Evolutionary conservation across 1,140 invertebrate genomes (phyloP), one percentile per base, ranked within the genome.

Genomic region (Plectrocnemia conspersa): DNA sequence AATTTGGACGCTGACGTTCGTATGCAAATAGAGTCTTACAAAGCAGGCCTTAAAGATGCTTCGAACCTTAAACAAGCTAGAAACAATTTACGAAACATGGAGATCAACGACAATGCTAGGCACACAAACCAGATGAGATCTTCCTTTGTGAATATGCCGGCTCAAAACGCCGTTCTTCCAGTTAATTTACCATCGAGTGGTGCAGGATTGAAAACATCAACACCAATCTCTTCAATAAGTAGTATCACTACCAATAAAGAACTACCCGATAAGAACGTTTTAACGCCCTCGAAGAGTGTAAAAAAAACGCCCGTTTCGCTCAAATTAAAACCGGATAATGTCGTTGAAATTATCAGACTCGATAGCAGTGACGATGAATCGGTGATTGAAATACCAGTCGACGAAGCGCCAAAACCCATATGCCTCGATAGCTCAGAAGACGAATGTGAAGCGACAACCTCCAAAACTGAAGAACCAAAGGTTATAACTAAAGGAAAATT

Each of bases 381-480:
- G 18, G 72, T 74, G 15, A 62, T 76, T 54, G 74, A 74, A 61
- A 65, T 75, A 10, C n/a, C n/a, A n/a, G n/a, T n/a, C n/a, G n/a
- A n/a, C n/a, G 66, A 62, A 22, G 56, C 74, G 25, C 70, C 71
- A 32, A 56, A 69, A 29, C 68, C 70, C 25, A 74, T 76, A 13
- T 72, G 68, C 24, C 71, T 75, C 48, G 73, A 76, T 44, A 76
- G 73, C 60, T 75, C 74, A 21, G 74, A 75, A 64, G 73, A 76
- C 52, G 72, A 74, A 50, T 64, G 10, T 32, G 40, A 21, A 21
- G 49, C 33, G 23, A 27, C 16, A 47, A 15, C 10, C 13, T 23
- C 16, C 3, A 49, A 25, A 29, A 52, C 27, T 11, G 1, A 25
- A 38, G n/a, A 41, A 41, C 5, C 7, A 9, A 9, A 6, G 15